A percentile compares a stretch with the other conserved stretches of the same genome.
Conservation (phyloP, 2,888 invertebrate genomes). For the Meiosimyza decipiens region DNA sequence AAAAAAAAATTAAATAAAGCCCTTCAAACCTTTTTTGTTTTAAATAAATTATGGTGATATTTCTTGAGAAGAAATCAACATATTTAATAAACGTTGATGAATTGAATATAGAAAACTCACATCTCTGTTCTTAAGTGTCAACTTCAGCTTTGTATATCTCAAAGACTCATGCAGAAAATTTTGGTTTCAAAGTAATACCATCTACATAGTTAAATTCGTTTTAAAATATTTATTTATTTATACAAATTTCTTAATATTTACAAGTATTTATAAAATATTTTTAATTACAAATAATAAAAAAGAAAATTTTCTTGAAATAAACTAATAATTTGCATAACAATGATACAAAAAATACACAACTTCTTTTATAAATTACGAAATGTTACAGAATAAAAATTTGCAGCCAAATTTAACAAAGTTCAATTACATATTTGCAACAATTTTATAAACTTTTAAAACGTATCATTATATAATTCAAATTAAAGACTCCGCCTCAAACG, state of each 20-base stretch:
- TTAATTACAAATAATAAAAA: conserved; percentile 33
- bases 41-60: no score
- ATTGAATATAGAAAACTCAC: no score
- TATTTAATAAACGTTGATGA: no score
- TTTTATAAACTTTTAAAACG: not conserved
- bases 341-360: conserved; percentile 31
- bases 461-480: not conserved
- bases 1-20: no score
- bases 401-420: not conserved
- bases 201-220: no score
- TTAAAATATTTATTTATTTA: conserved; percentile 24
- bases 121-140: no score
- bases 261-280: conserved; percentile 30
- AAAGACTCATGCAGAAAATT: no score
- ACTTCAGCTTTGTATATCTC: no score
- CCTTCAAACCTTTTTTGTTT: no score
- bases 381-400: not conserved
- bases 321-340: conserved; percentile 21
- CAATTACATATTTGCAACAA: no score
- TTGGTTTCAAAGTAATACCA: no score
- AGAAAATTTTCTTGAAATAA: conserved; percentile 25
- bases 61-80: no score
- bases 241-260: conserved; percentile 34
- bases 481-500: conserved; percentile 14
- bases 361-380: conserved; percentile 3